Base-by-base conservation (phyloP, 2,113 vertebrate species). In the Danionella cerebrum region DNA sequence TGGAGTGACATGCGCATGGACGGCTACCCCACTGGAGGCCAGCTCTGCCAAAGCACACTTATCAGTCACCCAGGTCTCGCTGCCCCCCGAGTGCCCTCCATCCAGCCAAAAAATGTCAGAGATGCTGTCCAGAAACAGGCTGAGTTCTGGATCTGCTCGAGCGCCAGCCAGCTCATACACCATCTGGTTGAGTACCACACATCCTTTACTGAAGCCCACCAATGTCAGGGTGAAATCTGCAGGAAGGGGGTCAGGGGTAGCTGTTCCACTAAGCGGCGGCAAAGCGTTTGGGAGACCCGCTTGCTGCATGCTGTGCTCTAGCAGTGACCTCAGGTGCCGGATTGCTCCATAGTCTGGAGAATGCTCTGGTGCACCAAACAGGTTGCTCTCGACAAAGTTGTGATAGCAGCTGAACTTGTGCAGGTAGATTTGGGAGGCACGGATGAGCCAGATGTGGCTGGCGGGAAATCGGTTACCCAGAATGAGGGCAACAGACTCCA, bases 191-290 rank as follows among this genome's bases (percentile, higher is more conserved):
- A 99, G 88, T 75, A 99, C 96, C 77, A 99, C 95, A 48, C 96
- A 99, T 25, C 95, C 96, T 90, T 99, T 99, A 78, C 96, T 98
- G 86, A 99, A 99, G 72, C 93, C 96, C 78, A 98, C 90, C 83
- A 98, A 78, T 22, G 85, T 89, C 71, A 98, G 89, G 0, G 90
- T 90, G 0, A 80, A 87, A 6, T 73, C 82, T 0, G 78, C 21
- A 11, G 83, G 78, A 24, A 83, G 52, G 53, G 74, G 19, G 25
- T 41, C 59, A 0, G 68, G 62, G 62, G 68, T 8, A 14, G 58
- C 47, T 0, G 67, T 69, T 77, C 86, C 64, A 1, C 74, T 84
- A 10, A 83, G 72, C 70, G 85, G 81, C 42, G 4, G 85, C 76
- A 84, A 87, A 74, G 78, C 88, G 64, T 91, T 82, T 4, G 87